These are phyloP conservation scores for Allolobophora icterica DNA, from an alignment of 2,888 invertebrate species.

Conservation along the genomic window DNA sequence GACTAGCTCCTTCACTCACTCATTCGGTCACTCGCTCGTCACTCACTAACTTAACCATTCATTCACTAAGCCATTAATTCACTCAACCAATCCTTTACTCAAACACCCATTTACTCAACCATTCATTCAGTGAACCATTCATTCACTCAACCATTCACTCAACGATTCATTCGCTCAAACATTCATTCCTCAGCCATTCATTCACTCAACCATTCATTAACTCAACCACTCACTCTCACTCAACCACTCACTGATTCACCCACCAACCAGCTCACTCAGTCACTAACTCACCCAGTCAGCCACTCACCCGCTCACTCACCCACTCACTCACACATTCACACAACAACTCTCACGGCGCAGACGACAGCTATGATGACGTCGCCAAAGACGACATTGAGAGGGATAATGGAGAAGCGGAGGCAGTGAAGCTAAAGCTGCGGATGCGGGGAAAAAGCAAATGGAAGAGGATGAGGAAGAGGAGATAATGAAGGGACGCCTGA, in stretches of 20 bases:
- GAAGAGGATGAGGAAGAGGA: not conserved
- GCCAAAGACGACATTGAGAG: not conserved
- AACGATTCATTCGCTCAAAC: too few relatives aligned
- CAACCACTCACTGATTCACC: too few relatives aligned
- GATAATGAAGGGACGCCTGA: not conserved
- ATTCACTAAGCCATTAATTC: too few relatives aligned
- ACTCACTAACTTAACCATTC: too few relatives aligned
- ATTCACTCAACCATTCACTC: too few relatives aligned
- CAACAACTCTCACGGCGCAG: not conserved
- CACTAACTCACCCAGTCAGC: not conserved
- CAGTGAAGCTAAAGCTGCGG: too few relatives aligned
- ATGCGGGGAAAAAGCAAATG: not conserved
- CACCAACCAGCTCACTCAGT: constrained; percentile 35
- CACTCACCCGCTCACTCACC: not conserved
- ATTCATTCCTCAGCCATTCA: not conserved
- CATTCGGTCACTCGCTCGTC: too few relatives aligned
- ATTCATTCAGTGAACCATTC: too few relatives aligned
- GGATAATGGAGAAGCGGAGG: not conserved
- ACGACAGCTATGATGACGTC: not conserved
- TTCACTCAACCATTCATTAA: not conserved
- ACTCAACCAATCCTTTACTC: too few relatives aligned
- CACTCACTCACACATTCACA: not conserved
- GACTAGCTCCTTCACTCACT: too few relatives aligned
- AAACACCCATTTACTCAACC: too few relatives aligned
- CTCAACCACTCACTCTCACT: not conserved